Base-by-base conservation (phyloP, 2,888 invertebrate genomes). In the Crossocerus cetratus region DNA sequence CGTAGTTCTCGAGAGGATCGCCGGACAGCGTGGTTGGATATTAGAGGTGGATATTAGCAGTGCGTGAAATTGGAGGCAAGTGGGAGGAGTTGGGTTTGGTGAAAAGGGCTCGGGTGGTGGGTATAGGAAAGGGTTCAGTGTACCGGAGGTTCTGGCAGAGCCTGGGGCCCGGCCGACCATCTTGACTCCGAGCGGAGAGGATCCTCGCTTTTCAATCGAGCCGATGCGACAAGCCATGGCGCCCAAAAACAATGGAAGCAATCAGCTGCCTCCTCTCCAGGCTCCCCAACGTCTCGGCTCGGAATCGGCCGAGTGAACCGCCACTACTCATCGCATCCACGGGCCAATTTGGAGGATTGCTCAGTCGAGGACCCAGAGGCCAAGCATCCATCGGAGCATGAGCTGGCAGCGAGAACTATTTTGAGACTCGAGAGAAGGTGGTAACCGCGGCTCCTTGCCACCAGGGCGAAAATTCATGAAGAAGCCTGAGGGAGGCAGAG, bases 401-500 rank as follows among this genome's bases (percentile, higher is more conserved):
- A 64, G 74, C 18, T 20, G 64, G 58, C 67, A 60, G 58, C 67
- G 57, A 20, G 69, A 64, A 65, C 49, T 62, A 20, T 65, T 57
- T 53, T 57, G 32, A 32, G 3, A 32, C n/a, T 20, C 18, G 45
- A 18, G 53, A 18, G 16, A 49, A 65, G 57, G 66, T 63, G 65
- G 67, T 64, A 60, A 32, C 63, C 67, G 45, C 8, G 55, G 65
- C 62, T 60, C 60, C 21, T n/a, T 57, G 60, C 56, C 55, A 57
- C 11, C 44, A 55, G 49, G 67, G 59, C 61, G 65, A 72, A 58
- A 67, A 77, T 69, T 72, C 56, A 61, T 57, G 44, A 32, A 20
- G 70, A 49, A 32, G 44, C 63, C 58, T 65, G 65, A 76, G 75
- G 71, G 75, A 77, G 77, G 68, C 69, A 69, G 72, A 74, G 77